Evolutionary conservation across 2,113 vertebrate species (phyloP), one percentile per base, ranked within the genome.

Genomic region (Elanoides forficatus): DNA sequence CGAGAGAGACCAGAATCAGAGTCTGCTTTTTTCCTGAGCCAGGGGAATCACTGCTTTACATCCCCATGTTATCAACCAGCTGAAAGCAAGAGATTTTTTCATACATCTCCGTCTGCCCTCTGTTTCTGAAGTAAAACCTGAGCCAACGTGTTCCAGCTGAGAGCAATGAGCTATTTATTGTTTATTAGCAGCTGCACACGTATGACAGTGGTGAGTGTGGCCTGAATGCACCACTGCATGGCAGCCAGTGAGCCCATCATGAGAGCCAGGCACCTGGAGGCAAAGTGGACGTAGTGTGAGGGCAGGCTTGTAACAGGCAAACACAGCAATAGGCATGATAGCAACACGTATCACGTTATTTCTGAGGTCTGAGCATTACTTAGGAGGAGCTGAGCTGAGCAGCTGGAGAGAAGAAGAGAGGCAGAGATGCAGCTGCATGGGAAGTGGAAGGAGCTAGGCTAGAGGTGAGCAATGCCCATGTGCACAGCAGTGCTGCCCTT

Each of bases 401-500:
- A 60, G 32, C 27, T 4, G 4, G 47, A 38, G 40, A 15, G 82
- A 30, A 74, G 32, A 40, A 68, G 36, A 47, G 48, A 65, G 36
- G 9, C 23, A 66, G 66, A 34, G 66, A 19, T 47, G 40, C 22
- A 74, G 50, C 17, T 47, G 36, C 1, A 2, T 0, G 9, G 50
- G 25, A 55, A 53, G 32, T 15, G 34, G 56, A 19, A 84, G 40
- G 68, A 84, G 72, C 21, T 4, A 9, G 62, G 58, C 14, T 7
- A 6, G 81, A 23, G 38, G 14, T 4, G 59, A 53, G 82, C 1
- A 1, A 26, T 50, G 60, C 52, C 36, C 4, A 0, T 1, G 22
- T 3, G 38, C 15, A 23, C 52, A 53, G 25, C 18, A 21, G 18
- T 3, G 16, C 55, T 36, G 56, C 13, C 50, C 42, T 67, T 9